Base-by-base conservation (phyloP, 2,888 invertebrate species). In the Zeuzera pyrina region DNA sequence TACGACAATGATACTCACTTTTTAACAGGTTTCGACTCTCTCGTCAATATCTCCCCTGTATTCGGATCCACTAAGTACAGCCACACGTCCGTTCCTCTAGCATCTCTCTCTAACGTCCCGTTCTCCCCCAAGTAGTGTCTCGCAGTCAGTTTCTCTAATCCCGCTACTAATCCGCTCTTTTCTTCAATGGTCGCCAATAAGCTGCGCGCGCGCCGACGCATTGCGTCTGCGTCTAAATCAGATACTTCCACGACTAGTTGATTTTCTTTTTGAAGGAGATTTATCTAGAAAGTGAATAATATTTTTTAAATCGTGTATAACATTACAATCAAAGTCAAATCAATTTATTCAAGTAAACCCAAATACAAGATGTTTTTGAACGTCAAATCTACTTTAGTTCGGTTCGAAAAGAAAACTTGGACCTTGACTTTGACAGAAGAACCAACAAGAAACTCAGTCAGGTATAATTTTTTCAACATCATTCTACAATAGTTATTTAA, bases 31-130 rank as follows among this genome's bases (percentile, higher is more conserved):
- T 87, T 84, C 40, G 90, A 89, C 45, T 94, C 93, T 28, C 92
- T 87, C 0, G 86, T 77, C 22, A 95, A 67, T 43, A 95, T 91
- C 30, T 77, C 79, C 41, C 93, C 94, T 0, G 88, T 90, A 31
- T 81, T 85, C 0, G 95, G 94, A 71, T 95, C 93, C 2, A 95
- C 84, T 0, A 91, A 86, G 52, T 95, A 95, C 62, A 96, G 88
- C 93, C 94, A 95, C 3, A 95, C 88, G 51, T 95, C 95, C 0
- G 94, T 93, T 4, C 92, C 93, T 3, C 86, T 85, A 0, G 87
- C 77, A 58, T 93, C 91, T 36, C 87, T 88, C 46, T 91, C 90
- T 12, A 94, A 65, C 0, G 92, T 91, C 3, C 91, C 91, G 58
- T 94, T 94, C 30, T 87, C 88, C 7, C 89, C 89, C 6, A 91